phyloP scores from a whole-genome alignment of 2,113 vertebrate species.

The Tichodroma muraria region DNA sequence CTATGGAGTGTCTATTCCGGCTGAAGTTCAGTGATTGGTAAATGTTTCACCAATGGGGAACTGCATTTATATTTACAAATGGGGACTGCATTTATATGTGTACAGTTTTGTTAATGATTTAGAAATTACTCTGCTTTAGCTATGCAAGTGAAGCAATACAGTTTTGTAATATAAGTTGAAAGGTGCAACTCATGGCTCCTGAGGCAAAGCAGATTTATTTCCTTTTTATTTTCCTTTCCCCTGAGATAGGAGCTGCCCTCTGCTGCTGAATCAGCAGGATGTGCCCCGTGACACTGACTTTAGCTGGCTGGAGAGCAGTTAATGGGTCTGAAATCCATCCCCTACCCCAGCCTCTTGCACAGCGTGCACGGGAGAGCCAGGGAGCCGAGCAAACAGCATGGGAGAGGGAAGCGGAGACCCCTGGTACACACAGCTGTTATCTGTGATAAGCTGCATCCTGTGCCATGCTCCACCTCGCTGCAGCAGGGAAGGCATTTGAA shows the following conservation, averaged over 20 bases:
- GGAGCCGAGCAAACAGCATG: background rate
- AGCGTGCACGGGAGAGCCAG: background rate
- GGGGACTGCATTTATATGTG: background rate
- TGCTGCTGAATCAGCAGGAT: slow-evolving; percentile 15
- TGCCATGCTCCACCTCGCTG: slow-evolving; percentile 1
- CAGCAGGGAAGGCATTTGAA: slow-evolving; percentile 28
- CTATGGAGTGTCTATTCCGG: background rate
- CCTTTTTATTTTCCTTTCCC: background rate
- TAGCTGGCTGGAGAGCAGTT: background rate
- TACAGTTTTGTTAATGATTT: background rate
- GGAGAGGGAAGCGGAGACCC: background rate
- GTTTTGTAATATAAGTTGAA: background rate
- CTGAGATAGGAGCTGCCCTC: background rate
- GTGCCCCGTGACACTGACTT: background rate
- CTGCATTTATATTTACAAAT: background rate
- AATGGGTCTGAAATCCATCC: background rate
- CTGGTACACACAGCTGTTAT: slow-evolving; percentile 5
- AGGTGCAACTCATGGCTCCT: background rate
- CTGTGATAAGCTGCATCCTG: slow-evolving; percentile 37
- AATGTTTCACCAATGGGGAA: background rate
- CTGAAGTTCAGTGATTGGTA: background rate
- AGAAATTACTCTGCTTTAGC: background rate
- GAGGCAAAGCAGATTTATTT: background rate
- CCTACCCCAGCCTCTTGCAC: background rate
- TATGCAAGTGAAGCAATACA: background rate